Conservation (phyloP, 2,888 invertebrate species). For the Brenthis daphne region DNA sequence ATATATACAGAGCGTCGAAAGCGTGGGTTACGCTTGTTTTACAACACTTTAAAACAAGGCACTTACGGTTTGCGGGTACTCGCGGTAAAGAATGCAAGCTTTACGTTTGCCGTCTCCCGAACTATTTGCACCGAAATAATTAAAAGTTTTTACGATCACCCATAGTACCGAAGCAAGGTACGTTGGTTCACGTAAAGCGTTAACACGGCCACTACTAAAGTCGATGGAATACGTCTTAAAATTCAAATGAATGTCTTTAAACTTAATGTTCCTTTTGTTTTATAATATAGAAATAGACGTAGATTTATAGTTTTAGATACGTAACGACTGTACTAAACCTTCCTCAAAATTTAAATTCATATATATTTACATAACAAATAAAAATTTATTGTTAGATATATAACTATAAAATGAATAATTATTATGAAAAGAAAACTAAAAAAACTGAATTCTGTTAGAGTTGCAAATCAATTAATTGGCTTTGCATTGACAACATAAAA, state of each 20-base stretch:
- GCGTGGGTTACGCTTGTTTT: slow-evolving; percentile 70
- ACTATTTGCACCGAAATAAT: slow-evolving; percentile 73
- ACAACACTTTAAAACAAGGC: slow-evolving; percentile 79
- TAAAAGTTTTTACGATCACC: slow-evolving; percentile 77
- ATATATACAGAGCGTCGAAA: slow-evolving; percentile 50
- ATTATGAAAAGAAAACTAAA: no score
- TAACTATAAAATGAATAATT: no score
- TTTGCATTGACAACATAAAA: background rate
- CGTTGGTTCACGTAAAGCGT: slow-evolving; percentile 51
- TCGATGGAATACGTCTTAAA: slow-evolving; percentile 42
- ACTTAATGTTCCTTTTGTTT: slow-evolving; percentile 20
- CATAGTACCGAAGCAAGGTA: slow-evolving; percentile 61
- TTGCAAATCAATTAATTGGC: background rate
- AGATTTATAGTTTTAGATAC: slow-evolving; percentile 3
- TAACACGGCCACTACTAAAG: slow-evolving; percentile 46
- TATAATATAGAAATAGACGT: slow-evolving; percentile 6
- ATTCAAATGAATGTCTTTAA: slow-evolving; percentile 35
- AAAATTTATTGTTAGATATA: no score
- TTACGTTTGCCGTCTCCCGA: slow-evolving; percentile 70
- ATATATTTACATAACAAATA: no score
- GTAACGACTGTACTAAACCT: background rate
- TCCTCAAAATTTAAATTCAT: background rate
- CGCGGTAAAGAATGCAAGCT: slow-evolving; percentile 67
- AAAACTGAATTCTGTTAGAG: background rate
- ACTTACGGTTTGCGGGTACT: slow-evolving; percentile 65